These are phyloP conservation scores for Malurus alboscapulatus DNA, from an alignment of 2,113 vertebrate genomes.

Conservation along the genomic window DNA sequence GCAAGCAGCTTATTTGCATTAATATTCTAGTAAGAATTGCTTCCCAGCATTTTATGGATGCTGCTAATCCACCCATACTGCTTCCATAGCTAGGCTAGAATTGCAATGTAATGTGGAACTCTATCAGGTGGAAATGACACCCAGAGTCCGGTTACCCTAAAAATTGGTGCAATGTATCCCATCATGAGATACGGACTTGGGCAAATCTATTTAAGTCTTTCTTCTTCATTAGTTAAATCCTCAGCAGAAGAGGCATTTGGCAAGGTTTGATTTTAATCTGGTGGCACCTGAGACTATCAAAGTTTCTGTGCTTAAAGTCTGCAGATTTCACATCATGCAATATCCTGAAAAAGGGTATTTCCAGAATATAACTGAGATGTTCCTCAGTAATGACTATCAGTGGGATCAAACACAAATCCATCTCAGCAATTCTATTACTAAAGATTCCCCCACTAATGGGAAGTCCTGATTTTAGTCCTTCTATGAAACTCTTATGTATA, in stretches of 20 bases:
- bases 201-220: not conserved
- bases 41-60: not conserved
- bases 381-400: not conserved
- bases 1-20: not conserved
- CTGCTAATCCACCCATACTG: not conserved
- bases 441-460: not conserved
- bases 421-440: not conserved
- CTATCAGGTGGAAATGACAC: not conserved
- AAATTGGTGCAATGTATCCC: not conserved
- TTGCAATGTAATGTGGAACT: not conserved
- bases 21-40: not conserved
- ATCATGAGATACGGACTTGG: not conserved
- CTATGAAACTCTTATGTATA: not conserved
- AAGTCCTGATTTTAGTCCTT: not conserved
- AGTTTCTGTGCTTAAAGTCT: not conserved
- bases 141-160: not conserved
- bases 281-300: not conserved
- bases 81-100: not conserved
- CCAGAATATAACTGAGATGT: not conserved
- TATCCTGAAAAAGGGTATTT: not conserved
- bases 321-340: not conserved
- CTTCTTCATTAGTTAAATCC: not conserved
- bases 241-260: not conserved
- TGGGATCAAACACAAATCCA: not conserved
- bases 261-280: not conserved